Conservation (phyloP, 2,888 invertebrate species). For the Andrena camellia region DNA sequence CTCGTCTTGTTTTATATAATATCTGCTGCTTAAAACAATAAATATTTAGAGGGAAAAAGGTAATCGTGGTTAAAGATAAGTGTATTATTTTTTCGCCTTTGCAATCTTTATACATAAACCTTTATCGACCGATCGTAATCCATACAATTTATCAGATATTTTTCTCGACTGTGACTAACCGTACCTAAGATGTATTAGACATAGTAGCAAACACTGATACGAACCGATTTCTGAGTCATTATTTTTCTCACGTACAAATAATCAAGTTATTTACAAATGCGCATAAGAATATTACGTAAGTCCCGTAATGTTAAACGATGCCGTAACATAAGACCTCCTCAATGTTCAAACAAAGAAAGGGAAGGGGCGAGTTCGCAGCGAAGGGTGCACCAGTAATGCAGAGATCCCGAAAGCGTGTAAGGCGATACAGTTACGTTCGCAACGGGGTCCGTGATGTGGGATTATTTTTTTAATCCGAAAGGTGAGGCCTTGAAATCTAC, state of each 20-base stretch:
- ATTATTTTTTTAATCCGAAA: slow-evolving; percentile 74
- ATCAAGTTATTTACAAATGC: background rate
- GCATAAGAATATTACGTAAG: slow-evolving; percentile 34
- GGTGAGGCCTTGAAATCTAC: slow-evolving; percentile 79
- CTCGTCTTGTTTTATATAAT: too few species aligned
- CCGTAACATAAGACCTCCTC: background rate
- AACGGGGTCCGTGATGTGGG: slow-evolving; percentile 67
- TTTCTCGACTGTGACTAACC: slow-evolving; percentile 29
- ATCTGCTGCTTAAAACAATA: too few species aligned
- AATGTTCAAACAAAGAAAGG: background rate
- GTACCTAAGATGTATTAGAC: slow-evolving; percentile 12
- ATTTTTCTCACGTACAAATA: background rate
- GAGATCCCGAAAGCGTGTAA: slow-evolving; percentile 60
- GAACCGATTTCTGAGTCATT: background rate
- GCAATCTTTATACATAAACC: background rate
- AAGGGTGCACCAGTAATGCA: background rate
- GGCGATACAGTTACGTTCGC: slow-evolving; percentile 80
- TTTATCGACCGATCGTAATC: background rate
- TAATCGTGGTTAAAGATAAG: background rate
- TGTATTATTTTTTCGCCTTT: background rate
- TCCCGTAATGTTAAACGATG: background rate
- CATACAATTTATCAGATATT: slow-evolving; percentile 40
- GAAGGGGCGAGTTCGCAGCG: background rate
- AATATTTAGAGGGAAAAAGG: too few species aligned
- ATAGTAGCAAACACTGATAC: slow-evolving; percentile 24